These are phyloP conservation scores for Drosophila hamatofila DNA, from an alignment of 2,888 invertebrate genomes.

Conservation along the genomic window DNA sequence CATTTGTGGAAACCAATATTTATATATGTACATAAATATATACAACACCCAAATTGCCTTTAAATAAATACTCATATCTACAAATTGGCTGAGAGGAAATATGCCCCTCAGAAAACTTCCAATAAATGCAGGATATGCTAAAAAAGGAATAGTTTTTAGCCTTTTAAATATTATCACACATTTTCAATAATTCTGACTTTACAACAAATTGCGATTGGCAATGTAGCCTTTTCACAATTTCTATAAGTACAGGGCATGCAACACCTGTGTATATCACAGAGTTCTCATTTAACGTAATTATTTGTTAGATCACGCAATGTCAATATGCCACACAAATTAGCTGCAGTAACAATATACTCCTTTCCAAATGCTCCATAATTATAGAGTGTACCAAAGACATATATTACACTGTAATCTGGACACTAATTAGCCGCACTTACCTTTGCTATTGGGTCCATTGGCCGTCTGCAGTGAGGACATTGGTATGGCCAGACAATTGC, in stretches of 20 bases:
- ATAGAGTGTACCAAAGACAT: not conserved
- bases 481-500: conserved; percentile 85
- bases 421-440: conserved; percentile 64
- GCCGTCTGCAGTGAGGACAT: conserved; percentile 84
- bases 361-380: not conserved
- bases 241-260: not conserved
- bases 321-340: not conserved
- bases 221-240: not conserved
- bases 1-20: too few relatives aligned
- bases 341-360: not conserved
- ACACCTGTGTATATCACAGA: too few relatives aligned
- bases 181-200: too few relatives aligned
- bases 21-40: too few relatives aligned
- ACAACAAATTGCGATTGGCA: too few relatives aligned
- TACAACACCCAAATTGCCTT: too few relatives aligned
- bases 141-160: too few relatives aligned
- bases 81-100: too few relatives aligned
- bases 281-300: not conserved
- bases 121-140: too few relatives aligned
- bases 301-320: not conserved
- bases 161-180: too few relatives aligned
- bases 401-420: not conserved
- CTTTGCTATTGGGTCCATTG: conserved; percentile 72
- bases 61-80: too few relatives aligned
- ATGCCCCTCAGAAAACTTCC: too few relatives aligned